Conservation (phyloP, 2,888 invertebrate species). For the Callyntrura guangdongensis region DNA sequence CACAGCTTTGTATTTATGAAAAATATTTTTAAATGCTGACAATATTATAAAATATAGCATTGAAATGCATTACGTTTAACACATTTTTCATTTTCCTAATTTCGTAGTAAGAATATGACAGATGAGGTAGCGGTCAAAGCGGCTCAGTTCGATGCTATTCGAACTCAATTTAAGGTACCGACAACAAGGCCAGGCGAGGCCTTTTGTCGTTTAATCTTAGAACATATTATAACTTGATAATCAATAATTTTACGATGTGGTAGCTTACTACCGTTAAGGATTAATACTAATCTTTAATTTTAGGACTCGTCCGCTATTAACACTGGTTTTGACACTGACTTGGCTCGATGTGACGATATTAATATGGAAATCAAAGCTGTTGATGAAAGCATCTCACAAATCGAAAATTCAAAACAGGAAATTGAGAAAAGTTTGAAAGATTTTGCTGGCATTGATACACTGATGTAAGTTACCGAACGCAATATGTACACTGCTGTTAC, state of each 20-base stretch:
- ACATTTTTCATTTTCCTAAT: background rate
- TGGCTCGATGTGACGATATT: background rate
- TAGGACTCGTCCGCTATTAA: background rate
- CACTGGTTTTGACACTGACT: background rate
- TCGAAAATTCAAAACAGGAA: background rate
- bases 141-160: background rate
- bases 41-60: background rate
- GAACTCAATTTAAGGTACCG: constrained; percentile 59
- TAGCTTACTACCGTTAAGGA: background rate
- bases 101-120: constrained; percentile 20
- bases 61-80: background rate
- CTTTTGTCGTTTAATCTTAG: too few relatives aligned
- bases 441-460: background rate
- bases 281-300: too few relatives aligned
- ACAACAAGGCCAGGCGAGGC: too few relatives aligned
- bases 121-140: background rate
- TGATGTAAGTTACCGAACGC: too few relatives aligned
- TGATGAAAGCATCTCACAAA: background rate
- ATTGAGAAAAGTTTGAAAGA: background rate
- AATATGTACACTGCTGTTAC: too few relatives aligned
- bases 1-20: background rate
- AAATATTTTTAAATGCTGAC: background rate
- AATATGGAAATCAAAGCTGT: background rate
- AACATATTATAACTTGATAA: too few relatives aligned
- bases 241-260: background rate